Evolutionary conservation across 2,888 invertebrate genomes (phyloP).

Genomic region (Chrysolina haemoptera): DNA sequence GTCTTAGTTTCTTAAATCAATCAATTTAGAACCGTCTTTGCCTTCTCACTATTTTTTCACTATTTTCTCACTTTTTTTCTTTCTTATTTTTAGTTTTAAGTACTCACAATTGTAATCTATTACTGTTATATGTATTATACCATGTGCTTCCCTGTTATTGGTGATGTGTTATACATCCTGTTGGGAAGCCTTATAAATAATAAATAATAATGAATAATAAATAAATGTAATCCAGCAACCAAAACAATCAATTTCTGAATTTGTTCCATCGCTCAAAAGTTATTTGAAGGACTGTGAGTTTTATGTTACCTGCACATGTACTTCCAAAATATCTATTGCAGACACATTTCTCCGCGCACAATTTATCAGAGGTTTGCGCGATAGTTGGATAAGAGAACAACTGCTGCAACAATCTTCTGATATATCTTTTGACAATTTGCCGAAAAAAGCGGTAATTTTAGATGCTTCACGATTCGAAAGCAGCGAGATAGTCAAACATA

Average conservation of each 20-base stretch:
- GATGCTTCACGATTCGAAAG: not conserved
- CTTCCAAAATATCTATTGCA: slow-evolving; percentile 1
- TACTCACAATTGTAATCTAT: too few species aligned
- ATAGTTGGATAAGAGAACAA: slow-evolving; percentile 14
- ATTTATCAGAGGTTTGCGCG: slow-evolving; percentile 3
- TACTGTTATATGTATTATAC: too few species aligned
- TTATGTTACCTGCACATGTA: not conserved
- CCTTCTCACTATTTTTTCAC: too few species aligned
- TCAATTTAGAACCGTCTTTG: too few species aligned
- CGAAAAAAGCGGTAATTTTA: not conserved
- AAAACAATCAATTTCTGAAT: not conserved
- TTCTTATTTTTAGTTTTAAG: too few species aligned
- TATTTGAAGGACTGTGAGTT: not conserved
- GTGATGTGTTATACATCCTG: too few species aligned
- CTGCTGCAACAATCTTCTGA: not conserved
- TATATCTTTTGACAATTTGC: not conserved
- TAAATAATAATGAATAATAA: too few species aligned
- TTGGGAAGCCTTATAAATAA: too few species aligned
- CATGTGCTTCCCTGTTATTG: too few species aligned
- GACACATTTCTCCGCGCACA: slow-evolving; percentile 1
- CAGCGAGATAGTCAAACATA: not conserved
- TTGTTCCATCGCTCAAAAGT: not conserved
- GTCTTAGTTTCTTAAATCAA: too few species aligned
- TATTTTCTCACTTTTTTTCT: too few species aligned
- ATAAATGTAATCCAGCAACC: not conserved